Base-by-base conservation (phyloP, 2,797 vertebrate genomes). In the Acanthornis magna region DNA sequence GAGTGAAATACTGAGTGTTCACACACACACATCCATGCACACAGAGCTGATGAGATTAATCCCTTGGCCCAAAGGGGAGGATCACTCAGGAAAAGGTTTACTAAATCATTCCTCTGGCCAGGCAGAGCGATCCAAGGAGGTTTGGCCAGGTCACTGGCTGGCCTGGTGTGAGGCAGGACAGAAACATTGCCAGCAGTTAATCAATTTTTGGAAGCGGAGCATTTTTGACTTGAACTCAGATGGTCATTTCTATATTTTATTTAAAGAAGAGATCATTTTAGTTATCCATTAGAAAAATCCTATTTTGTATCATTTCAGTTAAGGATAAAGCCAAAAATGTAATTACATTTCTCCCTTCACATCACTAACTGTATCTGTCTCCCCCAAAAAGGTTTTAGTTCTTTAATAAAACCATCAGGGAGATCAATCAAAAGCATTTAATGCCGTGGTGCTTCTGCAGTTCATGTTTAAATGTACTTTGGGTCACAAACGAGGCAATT, bases 351-450 rank as follows among this genome's bases (percentile, higher is more conserved):
- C 84, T 96, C 74, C 90, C 38, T 80, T 89, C 25, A 7, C 85
- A 93, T 95, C 19, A 3, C 94, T 95, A 95, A 95, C 95, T 71
- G 50, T 91, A 93, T 95, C 91, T 85, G 93, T 96, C 94, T 95
- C 93, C 93, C 88, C 65, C 4, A 79, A 55, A 96, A 96, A 85
- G 88, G 88, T 90, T 95, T 95, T 91, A 94, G 94, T 95, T 96
- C 93, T 95, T 96, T 96, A 95, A 97, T 95, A 96, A 95, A 96
- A 95, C 88, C 95, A 97, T 95, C 94, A 93, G 81, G 85, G 88
- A 97, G 91, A 97, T 97, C 96, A 96, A 97, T 97, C 95, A 95
- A 79, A 97, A 96, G 67, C 96, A 96, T 97, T 97, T 97, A 96
- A 97, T 95, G 93, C 88, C 0, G 8, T 75, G 80, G 78, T 91